Evolutionary conservation across 1,140 invertebrate species (phyloP).

Genomic region (Bombus pyrosoma): DNA sequence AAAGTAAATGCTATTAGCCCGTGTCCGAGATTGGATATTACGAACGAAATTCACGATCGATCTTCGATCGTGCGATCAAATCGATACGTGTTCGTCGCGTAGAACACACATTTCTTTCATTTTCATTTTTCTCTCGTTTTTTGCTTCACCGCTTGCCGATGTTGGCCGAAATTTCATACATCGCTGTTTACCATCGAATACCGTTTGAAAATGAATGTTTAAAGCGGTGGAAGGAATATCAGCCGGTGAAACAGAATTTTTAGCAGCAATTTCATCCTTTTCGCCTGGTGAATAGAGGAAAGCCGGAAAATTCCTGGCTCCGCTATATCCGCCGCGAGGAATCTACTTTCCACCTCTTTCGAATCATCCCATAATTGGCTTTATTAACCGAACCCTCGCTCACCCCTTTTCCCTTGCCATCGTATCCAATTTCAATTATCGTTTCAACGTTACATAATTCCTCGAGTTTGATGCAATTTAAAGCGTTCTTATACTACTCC

Average conservation of each 20-base stretch:
- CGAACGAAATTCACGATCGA: not conserved
- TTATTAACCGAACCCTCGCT: constrained; percentile 56
- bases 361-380: constrained; percentile 60
- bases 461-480: constrained; percentile 24
- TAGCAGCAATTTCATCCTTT: constrained; percentile 28
- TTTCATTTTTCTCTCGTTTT: not conserved
- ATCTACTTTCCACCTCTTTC: constrained; percentile 45
- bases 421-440: constrained; percentile 67
- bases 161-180: not conserved
- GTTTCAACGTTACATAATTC: constrained; percentile 46
- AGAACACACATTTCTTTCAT: not conserved
- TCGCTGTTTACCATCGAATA: constrained; percentile 2
- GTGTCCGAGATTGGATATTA: not conserved
- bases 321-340: constrained; percentile 1
- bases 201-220: constrained; percentile 1
- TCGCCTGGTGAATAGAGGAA: not conserved
- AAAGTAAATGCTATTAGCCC: not conserved
- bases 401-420: not conserved
- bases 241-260: constrained; percentile 9
- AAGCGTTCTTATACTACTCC: constrained; percentile 2
- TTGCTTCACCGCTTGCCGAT: not conserved
- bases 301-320: not conserved
- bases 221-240: constrained; percentile 20
- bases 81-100: not conserved
- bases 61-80: not conserved